Conservation (phyloP, 2,797 vertebrate genomes). For the Phoebastria nigripes region DNA sequence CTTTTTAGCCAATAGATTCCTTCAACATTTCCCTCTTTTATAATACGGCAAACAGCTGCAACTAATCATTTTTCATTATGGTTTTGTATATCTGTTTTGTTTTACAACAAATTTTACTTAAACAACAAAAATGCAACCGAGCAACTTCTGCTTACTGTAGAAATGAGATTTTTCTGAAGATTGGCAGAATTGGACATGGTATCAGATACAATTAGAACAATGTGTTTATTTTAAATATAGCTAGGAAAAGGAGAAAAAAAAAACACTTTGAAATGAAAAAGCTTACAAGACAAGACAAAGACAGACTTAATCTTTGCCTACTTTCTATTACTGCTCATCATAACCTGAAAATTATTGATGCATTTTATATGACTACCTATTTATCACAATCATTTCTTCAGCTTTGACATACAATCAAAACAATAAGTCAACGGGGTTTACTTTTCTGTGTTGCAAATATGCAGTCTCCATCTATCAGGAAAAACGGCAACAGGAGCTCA, state of each 20-base stretch:
- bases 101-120: neutral
- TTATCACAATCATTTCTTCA: neutral
- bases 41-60: conserved; percentile 18
- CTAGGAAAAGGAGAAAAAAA: neutral
- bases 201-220: neutral
- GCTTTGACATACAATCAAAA: neutral
- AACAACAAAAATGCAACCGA: conserved; percentile 3
- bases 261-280: neutral
- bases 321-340: neutral
- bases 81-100: neutral
- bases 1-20: neutral
- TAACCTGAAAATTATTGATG: neutral
- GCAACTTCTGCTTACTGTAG: neutral
- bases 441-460: neutral
- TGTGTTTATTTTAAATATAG: neutral
- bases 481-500: neutral
- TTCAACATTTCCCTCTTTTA: neutral
- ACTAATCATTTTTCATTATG: neutral
- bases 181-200: neutral
- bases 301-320: neutral
- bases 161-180: neutral
- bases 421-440: neutral
- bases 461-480: neutral
- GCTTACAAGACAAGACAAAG: neutral
- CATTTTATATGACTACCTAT: neutral